phyloP scores from a whole-genome alignment of 2,888 invertebrate species.

The Incurvaria masculella region DNA sequence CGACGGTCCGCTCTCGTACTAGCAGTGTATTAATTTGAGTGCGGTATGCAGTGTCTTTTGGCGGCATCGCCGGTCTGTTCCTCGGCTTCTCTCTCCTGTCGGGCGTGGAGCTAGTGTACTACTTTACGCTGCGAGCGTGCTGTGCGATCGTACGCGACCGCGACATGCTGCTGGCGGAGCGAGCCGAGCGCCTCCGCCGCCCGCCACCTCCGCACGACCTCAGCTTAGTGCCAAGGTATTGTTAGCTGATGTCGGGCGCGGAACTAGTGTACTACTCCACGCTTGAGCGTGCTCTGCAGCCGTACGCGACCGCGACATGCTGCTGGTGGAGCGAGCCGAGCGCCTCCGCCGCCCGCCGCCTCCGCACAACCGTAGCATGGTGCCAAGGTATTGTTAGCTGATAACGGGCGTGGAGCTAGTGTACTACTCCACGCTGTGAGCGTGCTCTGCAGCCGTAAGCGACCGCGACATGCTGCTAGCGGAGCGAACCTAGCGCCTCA shows the following conservation, averaged over 20 bases:
- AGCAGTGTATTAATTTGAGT: too few species aligned
- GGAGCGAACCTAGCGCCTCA: slow-evolving; percentile 40
- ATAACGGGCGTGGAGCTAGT: slow-evolving; percentile 73
- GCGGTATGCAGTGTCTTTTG: slow-evolving; percentile 63
- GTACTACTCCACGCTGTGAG: slow-evolving; percentile 73
- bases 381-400: slow-evolving; percentile 52
- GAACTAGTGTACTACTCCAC: slow-evolving; percentile 78
- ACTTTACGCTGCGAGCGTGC: slow-evolving; percentile 68
- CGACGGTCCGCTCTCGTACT: too few species aligned
- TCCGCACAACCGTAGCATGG: slow-evolving; percentile 42
- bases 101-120: slow-evolving; percentile 73
- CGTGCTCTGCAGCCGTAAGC: slow-evolving; percentile 59
- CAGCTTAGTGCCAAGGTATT: slow-evolving; percentile 43
- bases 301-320: slow-evolving; percentile 42
- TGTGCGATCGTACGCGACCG: slow-evolving; percentile 58
- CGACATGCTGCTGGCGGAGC: slow-evolving; percentile 42
- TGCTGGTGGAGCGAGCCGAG: slow-evolving; percentile 45
- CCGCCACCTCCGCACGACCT: slow-evolving; percentile 45
- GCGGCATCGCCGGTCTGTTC: slow-evolving; percentile 64
- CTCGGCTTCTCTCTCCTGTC: slow-evolving; percentile 74
- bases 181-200: slow-evolving; percentile 34
- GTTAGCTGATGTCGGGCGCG: slow-evolving; percentile 68
- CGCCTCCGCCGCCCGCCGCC: slow-evolving; percentile 36
- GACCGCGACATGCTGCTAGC: slow-evolving; percentile 45
- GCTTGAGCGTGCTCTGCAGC: slow-evolving; percentile 65